phyloP scores from a whole-genome alignment of 2,797 vertebrate genomes.

The Sebastes elongatus region DNA sequence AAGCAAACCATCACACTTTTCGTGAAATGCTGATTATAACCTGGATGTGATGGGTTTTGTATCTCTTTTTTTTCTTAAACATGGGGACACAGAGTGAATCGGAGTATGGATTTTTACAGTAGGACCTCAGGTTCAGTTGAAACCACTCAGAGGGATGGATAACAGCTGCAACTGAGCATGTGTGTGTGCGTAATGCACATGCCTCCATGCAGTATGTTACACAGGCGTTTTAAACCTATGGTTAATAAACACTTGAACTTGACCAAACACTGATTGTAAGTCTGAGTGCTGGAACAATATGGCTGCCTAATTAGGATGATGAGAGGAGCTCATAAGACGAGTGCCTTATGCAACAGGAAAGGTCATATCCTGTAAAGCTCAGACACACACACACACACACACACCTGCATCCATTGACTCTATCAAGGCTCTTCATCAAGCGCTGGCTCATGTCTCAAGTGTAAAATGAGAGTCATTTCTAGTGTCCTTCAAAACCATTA shows the following conservation, averaged over 20 bases:
- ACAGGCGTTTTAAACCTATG: conserved; percentile 1
- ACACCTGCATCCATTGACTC: not conserved
- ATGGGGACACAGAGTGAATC: not conserved
- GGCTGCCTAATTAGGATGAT: conserved; percentile 45
- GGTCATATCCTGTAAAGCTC: conserved; percentile 16
- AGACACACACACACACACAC: not conserved
- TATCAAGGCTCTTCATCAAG: conserved; percentile 20
- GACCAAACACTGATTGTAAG: conserved; percentile 27
- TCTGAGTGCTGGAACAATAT: conserved; percentile 29
- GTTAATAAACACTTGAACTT: conserved; percentile 43
- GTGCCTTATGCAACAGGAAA: conserved; percentile 34
- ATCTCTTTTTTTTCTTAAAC: not conserved
- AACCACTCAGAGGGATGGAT: conserved; percentile 4
- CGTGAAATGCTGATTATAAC: not conserved
- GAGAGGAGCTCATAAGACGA: conserved; percentile 36
- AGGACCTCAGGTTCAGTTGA: conserved; percentile 14
- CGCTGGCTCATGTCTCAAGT: conserved; percentile 33
- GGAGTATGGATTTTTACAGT: not conserved
- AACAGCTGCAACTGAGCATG: not conserved
- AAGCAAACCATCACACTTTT: not conserved
- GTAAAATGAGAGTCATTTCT: conserved; percentile 22
- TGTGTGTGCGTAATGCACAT: not conserved
- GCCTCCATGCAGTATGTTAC: not conserved
- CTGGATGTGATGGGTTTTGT: not conserved
- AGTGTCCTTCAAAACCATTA: conserved; percentile 28